These are phyloP conservation scores for Percopsis omiscomaycus DNA, from an alignment of 2,797 vertebrate genomes.

Conservation along the genomic window DNA sequence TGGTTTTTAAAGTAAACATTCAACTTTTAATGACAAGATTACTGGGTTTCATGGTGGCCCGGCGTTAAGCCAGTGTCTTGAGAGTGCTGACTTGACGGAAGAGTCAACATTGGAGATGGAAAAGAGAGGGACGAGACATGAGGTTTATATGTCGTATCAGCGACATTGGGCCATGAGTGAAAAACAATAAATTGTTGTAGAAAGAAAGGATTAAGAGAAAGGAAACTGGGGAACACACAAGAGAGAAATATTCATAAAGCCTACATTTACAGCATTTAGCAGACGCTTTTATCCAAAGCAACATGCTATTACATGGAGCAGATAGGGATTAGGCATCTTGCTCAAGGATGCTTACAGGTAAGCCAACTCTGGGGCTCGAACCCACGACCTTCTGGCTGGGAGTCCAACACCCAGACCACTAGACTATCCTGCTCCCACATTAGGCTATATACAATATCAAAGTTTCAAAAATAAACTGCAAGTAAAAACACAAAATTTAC, in stretches of 20 bases:
- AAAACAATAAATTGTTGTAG: neutral
- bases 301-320: too few relatives aligned
- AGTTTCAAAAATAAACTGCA: neutral
- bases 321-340: too few relatives aligned
- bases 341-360: too few relatives aligned
- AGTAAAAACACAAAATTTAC: too few relatives aligned
- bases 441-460: too few relatives aligned
- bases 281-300: too few relatives aligned
- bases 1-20: neutral
- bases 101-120: slow-evolving; percentile 2
- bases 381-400: too few relatives aligned
- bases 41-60: neutral
- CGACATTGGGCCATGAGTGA: neutral
- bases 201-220: slow-evolving; percentile 16
- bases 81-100: slow-evolving; percentile 5
- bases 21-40: neutral
- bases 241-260: neutral
- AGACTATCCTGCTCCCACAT: too few relatives aligned
- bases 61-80: neutral
- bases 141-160: slow-evolving; percentile 5
- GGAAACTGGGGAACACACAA: slow-evolving; percentile 14
- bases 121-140: neutral
- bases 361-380: too few relatives aligned
- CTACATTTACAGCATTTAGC: too few relatives aligned
- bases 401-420: too few relatives aligned